These are phyloP conservation scores for Trachurus trachurus DNA, from an alignment of 2,797 vertebrate species.

Conservation along the genomic window DNA sequence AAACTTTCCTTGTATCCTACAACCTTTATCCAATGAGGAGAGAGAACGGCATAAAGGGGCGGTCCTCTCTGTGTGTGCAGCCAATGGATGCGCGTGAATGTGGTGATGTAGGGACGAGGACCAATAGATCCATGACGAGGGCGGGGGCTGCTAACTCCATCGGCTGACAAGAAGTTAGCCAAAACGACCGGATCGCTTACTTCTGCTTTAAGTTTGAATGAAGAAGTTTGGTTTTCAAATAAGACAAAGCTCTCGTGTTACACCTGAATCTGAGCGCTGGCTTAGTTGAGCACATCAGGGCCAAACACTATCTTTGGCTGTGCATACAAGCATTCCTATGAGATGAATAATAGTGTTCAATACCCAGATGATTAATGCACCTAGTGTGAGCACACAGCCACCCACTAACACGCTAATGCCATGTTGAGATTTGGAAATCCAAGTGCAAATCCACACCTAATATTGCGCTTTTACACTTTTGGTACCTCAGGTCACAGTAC, in stretches of 20 bases:
- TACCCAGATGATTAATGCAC: conserved; percentile 47
- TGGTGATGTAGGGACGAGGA: too few relatives aligned
- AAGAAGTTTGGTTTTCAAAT: conserved; percentile 8
- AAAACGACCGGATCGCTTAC: too few relatives aligned
- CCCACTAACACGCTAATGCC: conserved; percentile 4
- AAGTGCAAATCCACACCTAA: conserved; percentile 61
- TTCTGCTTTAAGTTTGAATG: background rate
- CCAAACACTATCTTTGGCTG: conserved; percentile 44
- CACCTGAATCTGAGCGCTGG: conserved; percentile 21
- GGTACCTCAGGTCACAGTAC: conserved; percentile 48
- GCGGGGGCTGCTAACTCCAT: too few relatives aligned
- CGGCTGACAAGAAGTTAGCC: too few relatives aligned
- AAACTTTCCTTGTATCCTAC: too few relatives aligned
- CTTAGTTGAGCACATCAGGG: conserved; percentile 31
- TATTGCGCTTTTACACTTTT: conserved; percentile 23
- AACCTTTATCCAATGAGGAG: too few relatives aligned
- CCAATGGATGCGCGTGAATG: too few relatives aligned
- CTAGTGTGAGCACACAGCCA: conserved; percentile 54
- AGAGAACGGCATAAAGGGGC: too few relatives aligned
- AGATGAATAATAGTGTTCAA: conserved; percentile 65
- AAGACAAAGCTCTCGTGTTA: conserved; percentile 25
- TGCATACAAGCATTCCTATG: conserved; percentile 29
- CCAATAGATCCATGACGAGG: too few relatives aligned
- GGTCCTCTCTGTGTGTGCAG: too few relatives aligned
- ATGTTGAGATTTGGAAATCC: conserved; percentile 49